Evolutionary conservation across 2,113 vertebrate species (phyloP).

Genomic region (Ahaetulla prasina): DNA sequence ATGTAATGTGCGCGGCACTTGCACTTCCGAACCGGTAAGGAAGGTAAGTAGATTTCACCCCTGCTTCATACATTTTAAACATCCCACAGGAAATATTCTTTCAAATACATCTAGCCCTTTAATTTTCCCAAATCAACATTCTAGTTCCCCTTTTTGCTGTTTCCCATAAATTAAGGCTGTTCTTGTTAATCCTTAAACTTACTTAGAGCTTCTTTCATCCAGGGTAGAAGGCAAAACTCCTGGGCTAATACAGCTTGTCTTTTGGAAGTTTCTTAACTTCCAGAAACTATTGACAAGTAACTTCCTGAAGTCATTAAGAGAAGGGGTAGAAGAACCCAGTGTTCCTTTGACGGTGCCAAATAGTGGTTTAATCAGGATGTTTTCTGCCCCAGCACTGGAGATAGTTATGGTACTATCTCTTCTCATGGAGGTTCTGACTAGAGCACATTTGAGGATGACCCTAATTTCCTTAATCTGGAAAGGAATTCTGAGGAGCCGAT

Average conservation of each 20-base stretch:
- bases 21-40: too few species aligned
- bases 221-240: not conserved
- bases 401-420: not conserved
- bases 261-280: not conserved
- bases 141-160: not conserved
- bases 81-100: not conserved
- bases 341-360: not conserved
- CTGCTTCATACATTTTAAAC: too few species aligned
- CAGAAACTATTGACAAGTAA: not conserved
- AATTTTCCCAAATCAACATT: not conserved
- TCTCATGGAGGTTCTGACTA: not conserved
- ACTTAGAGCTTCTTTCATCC: not conserved
- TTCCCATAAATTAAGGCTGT: not conserved
- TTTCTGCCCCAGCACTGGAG: not conserved
- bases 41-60: too few species aligned
- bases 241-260: not conserved
- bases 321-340: not conserved
- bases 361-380: not conserved
- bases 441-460: not conserved
- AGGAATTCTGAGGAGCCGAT: not conserved
- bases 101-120: not conserved
- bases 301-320: not conserved
- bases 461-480: not conserved
- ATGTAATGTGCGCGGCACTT: too few species aligned
- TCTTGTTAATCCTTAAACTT: not conserved